Evolutionary conservation across 2,888 invertebrate species (phyloP).

Genomic region (Reticulitermes lucifugus): DNA sequence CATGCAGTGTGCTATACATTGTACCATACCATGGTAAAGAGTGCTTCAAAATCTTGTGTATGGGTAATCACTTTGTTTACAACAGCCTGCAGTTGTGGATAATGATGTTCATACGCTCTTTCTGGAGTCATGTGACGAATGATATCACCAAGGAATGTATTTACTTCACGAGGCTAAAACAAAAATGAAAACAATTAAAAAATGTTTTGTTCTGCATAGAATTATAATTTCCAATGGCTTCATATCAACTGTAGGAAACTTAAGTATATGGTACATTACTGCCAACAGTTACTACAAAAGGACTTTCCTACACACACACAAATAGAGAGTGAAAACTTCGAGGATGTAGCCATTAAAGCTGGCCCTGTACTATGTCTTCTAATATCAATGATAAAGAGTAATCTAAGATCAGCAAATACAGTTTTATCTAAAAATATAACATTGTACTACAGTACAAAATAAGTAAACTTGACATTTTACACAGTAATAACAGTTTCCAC

Average conservation of each 20-base stretch:
- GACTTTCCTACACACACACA: no score
- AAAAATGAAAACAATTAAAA: background rate
- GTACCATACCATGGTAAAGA: conserved; percentile 80
- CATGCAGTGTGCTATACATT: background rate
- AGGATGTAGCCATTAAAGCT: no score
- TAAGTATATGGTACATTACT: no score
- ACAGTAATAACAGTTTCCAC: no score
- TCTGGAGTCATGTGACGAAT: conserved; percentile 85
- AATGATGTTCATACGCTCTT: conserved; percentile 82
- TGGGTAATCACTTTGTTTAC: conserved; percentile 80
- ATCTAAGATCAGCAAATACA: no score
- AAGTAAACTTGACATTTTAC: no score
- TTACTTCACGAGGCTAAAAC: conserved; percentile 81
- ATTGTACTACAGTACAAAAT: no score
- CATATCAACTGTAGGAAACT: background rate
- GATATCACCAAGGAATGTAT: conserved; percentile 86
- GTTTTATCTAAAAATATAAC: no score
- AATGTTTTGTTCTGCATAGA: background rate
- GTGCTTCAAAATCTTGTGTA: conserved; percentile 81
- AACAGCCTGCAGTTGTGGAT: conserved; percentile 81
- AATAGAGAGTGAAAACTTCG: no score
- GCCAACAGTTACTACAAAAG: no score
- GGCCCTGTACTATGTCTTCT: no score
- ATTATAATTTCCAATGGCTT: background rate
- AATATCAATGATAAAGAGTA: no score